Percentiles rank a stretch among this genome's conserved stretches.
phyloP scores from a whole-genome alignment of 2,113 vertebrate genomes.

The Scomber japonicus region DNA sequence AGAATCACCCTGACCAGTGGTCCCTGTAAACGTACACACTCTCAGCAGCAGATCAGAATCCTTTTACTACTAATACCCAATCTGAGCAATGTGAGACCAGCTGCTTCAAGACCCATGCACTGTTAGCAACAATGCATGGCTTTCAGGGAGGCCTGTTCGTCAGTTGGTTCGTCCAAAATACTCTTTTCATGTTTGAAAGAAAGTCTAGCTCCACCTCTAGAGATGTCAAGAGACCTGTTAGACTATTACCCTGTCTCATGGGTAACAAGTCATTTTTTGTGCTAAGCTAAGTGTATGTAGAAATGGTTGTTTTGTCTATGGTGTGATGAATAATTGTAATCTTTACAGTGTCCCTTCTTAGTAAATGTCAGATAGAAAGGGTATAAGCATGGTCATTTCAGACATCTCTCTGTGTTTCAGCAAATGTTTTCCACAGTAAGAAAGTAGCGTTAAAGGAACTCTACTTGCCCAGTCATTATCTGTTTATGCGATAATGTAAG shows the following conservation, averaged over 20 bases:
- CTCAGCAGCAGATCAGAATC: no score
- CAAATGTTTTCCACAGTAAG: not conserved
- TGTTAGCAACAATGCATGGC: no score
- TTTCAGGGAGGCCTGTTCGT: not conserved
- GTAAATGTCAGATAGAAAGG: no score
- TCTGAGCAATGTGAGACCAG: not conserved
- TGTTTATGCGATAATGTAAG: constrained; percentile 10
- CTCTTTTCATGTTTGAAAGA: not conserved
- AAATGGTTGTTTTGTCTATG: not conserved
- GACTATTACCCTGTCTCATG: not conserved
- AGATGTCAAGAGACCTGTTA: not conserved
- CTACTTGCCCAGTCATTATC: not conserved
- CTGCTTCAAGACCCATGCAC: no score
- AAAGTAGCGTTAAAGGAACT: no score
- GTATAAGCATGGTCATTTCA: no score
- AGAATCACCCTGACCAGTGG: not conserved
- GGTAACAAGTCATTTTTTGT: not conserved
- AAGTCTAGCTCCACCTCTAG: no score
- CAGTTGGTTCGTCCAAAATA: not conserved
- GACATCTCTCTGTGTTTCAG: no score
- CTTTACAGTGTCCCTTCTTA: not conserved
- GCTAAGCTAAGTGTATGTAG: no score
- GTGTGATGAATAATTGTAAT: not conserved
- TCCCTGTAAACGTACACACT: no score
- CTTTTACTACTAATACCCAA: no score